Evolutionary conservation across 2,888 invertebrate genomes (phyloP), one percentile per base, ranked within the genome.

Genomic region (Adelognathus sp.): DNA sequence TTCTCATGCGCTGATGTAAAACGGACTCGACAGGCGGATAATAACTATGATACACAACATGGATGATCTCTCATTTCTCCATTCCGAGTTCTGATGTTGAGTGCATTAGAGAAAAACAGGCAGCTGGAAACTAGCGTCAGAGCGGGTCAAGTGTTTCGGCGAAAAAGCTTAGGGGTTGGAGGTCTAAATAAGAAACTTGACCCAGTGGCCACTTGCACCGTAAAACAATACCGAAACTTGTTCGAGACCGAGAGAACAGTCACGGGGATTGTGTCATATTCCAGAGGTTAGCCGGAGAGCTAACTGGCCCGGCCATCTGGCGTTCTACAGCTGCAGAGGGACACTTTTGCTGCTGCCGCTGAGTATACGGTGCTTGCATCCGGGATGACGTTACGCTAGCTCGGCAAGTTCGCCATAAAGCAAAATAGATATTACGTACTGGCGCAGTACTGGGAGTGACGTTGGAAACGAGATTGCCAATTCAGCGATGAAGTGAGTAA

Each of bases 261-360:
- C 52, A 46, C 46, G 44, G 79, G 74, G 82, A 81, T 82, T 83
- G 80, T 81, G 84, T 81, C 81, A 83, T 84, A 86, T 84, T 81
- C 58, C 46, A 56, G 41, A 29, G 63, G 66, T n/a, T 27, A 44
- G 66, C 33, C 46, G 11, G 33, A 50, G 56, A 54, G 27, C 39
- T 18, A 41, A 39, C n/a, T n/a, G 64, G 33, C 24, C 18, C 33
- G 44, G 52, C 71, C 79, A 79, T 79, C 79, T 79, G 79, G 75
- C 58, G 70, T 71, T 71, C 61, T 29, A 54, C 39, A 18, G 77
- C 66, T 54, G 63, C 60, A 50, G 54, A n/a, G n/a, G 60, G 27
- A 16, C 33, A 31, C 16, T 21, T 9, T 41, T 71, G 67, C 41
- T 9, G 58, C 74, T 58, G 74, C 36, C 61, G 70, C 70, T 58